These are phyloP conservation scores for Nymphicus hollandicus DNA, from an alignment of 2,113 vertebrate species.

Conservation along the genomic window DNA sequence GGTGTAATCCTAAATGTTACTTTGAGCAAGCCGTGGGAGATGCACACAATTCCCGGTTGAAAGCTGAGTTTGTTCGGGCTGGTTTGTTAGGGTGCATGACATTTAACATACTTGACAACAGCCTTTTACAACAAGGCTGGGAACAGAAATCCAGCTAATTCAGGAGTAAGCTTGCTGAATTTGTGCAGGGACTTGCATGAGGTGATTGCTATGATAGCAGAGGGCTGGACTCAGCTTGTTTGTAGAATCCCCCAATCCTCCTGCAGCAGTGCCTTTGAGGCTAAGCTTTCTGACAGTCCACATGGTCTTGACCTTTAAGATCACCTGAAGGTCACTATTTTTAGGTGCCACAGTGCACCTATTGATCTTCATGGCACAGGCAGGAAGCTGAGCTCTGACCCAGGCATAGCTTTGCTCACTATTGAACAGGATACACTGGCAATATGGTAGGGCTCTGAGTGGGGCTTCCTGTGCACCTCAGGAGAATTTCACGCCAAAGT, in stretches of 20 bases:
- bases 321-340: neutral
- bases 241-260: neutral
- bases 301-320: neutral
- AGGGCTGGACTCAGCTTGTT: neutral
- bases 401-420: neutral
- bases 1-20: neutral
- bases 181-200: neutral
- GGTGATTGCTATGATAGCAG: neutral
- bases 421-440: neutral
- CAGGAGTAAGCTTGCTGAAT: neutral
- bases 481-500: neutral
- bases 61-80: neutral
- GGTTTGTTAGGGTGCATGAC: neutral
- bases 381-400: neutral
- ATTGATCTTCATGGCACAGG: neutral
- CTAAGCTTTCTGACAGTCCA: neutral
- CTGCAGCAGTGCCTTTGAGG: neutral
- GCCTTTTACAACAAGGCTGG: neutral
- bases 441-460: accelerated
- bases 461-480: accelerated
- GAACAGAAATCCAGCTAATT: neutral
- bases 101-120: neutral
- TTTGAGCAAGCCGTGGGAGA: neutral
- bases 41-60: neutral
- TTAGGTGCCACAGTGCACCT: neutral